phyloP scores from a whole-genome alignment of 2,113 vertebrate species.

The Gambusia affinis region DNA sequence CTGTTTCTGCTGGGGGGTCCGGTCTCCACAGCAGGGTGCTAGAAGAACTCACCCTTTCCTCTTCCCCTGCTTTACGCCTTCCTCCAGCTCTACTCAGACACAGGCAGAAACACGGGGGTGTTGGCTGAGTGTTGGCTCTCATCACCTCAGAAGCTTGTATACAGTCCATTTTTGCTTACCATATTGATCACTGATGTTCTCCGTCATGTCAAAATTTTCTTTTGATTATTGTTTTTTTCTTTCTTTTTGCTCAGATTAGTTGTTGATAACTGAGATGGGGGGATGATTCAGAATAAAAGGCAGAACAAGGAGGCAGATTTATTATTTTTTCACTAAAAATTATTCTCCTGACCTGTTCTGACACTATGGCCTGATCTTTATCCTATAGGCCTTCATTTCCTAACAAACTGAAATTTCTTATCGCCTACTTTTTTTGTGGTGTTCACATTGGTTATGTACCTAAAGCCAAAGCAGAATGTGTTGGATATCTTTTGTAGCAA shows the following conservation, averaged over 20 bases:
- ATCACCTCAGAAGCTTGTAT: constrained; percentile 63
- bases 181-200: constrained; percentile 55
- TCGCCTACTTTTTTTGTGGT: constrained; percentile 38
- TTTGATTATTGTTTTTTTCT: constrained; percentile 29
- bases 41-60: constrained; percentile 65
- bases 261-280: constrained; percentile 51
- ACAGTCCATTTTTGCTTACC: constrained; percentile 60
- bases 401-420: constrained; percentile 22
- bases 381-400: constrained; percentile 24
- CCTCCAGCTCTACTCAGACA: constrained; percentile 27
- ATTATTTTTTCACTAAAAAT: constrained; percentile 53
- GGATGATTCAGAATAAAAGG: constrained; percentile 57
- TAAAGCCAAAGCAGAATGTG: constrained; percentile 50
- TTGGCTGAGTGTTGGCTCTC: constrained; percentile 44
- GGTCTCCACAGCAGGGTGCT: constrained; percentile 71
- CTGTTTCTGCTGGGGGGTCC: constrained; percentile 62
- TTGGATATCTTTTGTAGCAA: constrained; percentile 48
- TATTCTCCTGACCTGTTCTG: constrained; percentile 49
- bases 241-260: constrained; percentile 55
- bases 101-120: background rate
- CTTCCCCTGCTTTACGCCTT: constrained; percentile 37
- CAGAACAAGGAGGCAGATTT: constrained; percentile 34
- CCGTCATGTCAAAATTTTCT: constrained; percentile 23
- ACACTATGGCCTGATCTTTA: constrained; percentile 57
- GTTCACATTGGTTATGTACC: constrained; percentile 55